Evolutionary conservation across 2,888 invertebrate species (phyloP).

Genomic region (Drosophila paramelanica): DNA sequence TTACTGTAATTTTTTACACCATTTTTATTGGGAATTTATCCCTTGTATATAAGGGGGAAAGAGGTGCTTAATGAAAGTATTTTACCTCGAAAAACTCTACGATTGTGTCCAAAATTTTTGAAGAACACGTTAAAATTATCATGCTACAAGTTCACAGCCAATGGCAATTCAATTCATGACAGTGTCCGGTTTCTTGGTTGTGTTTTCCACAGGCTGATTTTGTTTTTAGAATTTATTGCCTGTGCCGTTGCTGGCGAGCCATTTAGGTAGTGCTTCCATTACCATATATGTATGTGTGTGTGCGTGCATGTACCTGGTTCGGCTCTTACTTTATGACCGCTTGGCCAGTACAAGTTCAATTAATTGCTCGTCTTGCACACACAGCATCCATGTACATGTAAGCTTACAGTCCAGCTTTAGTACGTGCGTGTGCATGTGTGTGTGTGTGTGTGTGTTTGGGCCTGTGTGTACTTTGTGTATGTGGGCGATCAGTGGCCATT

Average conservation of each 20-base stretch:
- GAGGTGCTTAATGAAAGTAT: too few species aligned
- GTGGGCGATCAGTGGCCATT: constrained; percentile 34
- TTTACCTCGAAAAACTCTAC: neutral
- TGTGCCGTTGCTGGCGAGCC: constrained; percentile 7
- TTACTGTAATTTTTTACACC: too few species aligned
- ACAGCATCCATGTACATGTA: constrained; percentile 34
- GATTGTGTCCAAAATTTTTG: neutral
- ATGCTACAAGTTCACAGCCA: neutral
- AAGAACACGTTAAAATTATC: neutral
- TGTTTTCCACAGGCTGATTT: neutral
- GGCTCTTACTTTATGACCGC: constrained; percentile 43
- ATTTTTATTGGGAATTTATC: too few species aligned
- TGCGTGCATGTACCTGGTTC: constrained; percentile 12
- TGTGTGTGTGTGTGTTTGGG: constrained; percentile 12
- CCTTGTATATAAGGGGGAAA: too few species aligned
- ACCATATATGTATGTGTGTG: neutral
- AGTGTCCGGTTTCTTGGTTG: neutral
- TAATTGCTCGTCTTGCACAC: constrained; percentile 56
- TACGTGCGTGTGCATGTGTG: neutral
- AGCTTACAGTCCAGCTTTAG: constrained; percentile 21
- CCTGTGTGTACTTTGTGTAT: constrained; percentile 2
- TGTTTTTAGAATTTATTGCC: constrained; percentile 48
- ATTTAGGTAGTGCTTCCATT: constrained; percentile 1
- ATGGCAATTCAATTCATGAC: constrained; percentile 26
- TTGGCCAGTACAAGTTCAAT: constrained; percentile 55